Evolutionary conservation across 2,888 invertebrate genomes (phyloP), one percentile per base, ranked within the genome.

Genomic region (Xestia ashworthii): DNA sequence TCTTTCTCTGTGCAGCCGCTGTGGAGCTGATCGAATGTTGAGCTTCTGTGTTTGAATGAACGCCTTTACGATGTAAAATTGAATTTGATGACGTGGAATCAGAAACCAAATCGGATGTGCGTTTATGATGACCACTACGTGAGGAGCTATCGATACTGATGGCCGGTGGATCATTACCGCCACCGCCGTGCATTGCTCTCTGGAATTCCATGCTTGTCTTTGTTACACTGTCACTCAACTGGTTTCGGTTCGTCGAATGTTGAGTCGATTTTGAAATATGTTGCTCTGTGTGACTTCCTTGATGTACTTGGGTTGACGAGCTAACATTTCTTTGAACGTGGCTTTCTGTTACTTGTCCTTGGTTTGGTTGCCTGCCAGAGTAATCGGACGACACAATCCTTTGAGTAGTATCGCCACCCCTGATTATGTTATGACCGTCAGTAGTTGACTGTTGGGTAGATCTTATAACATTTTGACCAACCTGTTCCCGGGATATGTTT

Each of bases 1-100:
- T 98, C 92, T 98, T 98, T 71, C 98, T 97, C 93, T 98, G 98
- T 83, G 98, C 98, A 44, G 98, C 98, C 32, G 98, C 98, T 0
- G 98, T 97, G 0, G 98, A 97, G 88, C 98, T 97, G 16, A 97
- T 98, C 0, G 98, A 97, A 90, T 98, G 98, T 9, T 98, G 95
- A 3, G 98, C 98, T 94, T 98, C 98, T n/a, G 97, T 97, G 0
- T 97, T 97, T 0, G 97, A 97, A 4, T 97, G 97, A 19, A 97
- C 94, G 32, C 98, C 97, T 91, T 98, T 98, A 64, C 98, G 97
- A 92, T 98, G 98, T 55, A 98, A 97, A 66, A 98, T 98, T 64
- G 98, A 97, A 90, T 99, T 98, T 71, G 97, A 97, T 5, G 98
- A 97, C 87, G 98, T 97, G n/a, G 98, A 97, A 74, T 98, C 97